phyloP scores from a whole-genome alignment of 2,888 invertebrate genomes.

The Pheosia tremula region DNA sequence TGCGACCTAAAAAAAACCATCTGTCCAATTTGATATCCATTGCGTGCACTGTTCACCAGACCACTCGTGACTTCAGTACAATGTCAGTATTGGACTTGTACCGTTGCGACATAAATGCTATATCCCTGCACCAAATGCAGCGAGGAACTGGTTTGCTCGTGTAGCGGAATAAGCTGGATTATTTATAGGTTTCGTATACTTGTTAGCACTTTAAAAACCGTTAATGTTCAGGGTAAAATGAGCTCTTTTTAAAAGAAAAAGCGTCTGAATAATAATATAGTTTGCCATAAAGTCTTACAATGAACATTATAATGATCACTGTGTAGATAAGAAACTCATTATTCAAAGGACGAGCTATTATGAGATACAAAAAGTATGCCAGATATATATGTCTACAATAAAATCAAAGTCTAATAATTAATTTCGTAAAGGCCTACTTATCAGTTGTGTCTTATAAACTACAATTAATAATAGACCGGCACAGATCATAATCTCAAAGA shows the following conservation, averaged over 20 bases:
- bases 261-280: not conserved
- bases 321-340: no score
- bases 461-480: no score
- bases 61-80: not conserved
- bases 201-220: slow-evolving; percentile 27
- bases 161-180: slow-evolving; percentile 21
- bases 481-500: no score
- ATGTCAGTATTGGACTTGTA: slow-evolving; percentile 17
- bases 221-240: slow-evolving; percentile 27
- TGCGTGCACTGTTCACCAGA: not conserved
- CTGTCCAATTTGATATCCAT: slow-evolving; percentile 10
- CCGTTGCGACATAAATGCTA: slow-evolving; percentile 10
- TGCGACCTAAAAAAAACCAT: slow-evolving; percentile 3
- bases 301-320: no score
- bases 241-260: not conserved
- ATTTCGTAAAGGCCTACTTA: no score
- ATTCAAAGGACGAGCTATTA: no score
- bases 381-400: no score
- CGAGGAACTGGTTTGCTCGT: slow-evolving; percentile 32
- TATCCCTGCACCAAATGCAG: slow-evolving; percentile 11
- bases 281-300: not conserved
- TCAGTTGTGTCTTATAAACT: no score
- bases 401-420: no score
- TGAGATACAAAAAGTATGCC: no score
- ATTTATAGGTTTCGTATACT: slow-evolving; percentile 36